phyloP scores from a whole-genome alignment of 2,797 vertebrate species.

The Zalophus californianus region DNA sequence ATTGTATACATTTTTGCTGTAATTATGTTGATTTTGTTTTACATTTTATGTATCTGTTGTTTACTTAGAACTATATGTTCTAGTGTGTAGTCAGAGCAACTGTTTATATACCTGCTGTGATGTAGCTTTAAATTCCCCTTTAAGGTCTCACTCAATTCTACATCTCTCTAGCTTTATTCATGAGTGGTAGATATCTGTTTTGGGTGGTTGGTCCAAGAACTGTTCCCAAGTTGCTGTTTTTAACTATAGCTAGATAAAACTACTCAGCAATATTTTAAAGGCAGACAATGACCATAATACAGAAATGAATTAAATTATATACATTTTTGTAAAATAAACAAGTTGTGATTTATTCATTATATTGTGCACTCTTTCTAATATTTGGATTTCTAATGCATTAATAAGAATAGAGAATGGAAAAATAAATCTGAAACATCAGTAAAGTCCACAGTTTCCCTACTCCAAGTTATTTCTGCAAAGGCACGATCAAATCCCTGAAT shows the following conservation, averaged over 20 bases:
- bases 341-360: background rate
- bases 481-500: background rate
- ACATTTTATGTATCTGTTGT: background rate
- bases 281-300: background rate
- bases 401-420: background rate
- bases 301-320: constrained; percentile 4
- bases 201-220: background rate
- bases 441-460: background rate
- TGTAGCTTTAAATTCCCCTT: background rate
- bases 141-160: constrained; percentile 9
- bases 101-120: background rate
- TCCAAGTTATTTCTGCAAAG: background rate
- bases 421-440: background rate
- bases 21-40: constrained; percentile 32
- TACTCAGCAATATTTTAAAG: constrained; percentile 17
- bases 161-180: background rate
- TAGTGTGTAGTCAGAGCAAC: background rate
- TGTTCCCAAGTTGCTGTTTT: constrained; percentile 9
- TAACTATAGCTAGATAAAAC: constrained; percentile 10
- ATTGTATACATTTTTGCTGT: background rate
- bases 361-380: background rate
- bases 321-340: constrained; percentile 23
- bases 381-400: constrained; percentile 16
- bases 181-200: background rate
- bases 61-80: background rate